phyloP scores from a whole-genome alignment of 2,797 vertebrate genomes.

The Capromys pilorides region DNA sequence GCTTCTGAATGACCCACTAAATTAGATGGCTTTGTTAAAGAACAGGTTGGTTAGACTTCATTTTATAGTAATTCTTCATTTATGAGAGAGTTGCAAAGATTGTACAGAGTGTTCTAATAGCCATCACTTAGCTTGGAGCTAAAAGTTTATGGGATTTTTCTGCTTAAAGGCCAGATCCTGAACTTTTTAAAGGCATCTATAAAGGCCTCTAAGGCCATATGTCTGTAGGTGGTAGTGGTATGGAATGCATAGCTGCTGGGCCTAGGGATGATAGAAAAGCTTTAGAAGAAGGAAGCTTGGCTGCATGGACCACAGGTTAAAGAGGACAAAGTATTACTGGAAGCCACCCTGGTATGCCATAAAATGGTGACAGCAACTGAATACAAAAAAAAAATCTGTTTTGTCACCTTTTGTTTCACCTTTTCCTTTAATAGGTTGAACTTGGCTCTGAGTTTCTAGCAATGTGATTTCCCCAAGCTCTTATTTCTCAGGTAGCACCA shows the following conservation, averaged over 20 bases:
- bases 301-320: not conserved
- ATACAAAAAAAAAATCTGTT: not conserved
- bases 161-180: not conserved
- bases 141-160: not conserved
- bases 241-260: not conserved
- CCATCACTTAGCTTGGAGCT: not conserved
- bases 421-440: not conserved
- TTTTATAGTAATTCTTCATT: conserved; percentile 33
- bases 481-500: not conserved
- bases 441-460: not conserved
- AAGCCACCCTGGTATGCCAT: not conserved
- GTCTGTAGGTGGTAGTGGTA: not conserved
- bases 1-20: not conserved
- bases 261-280: not conserved
- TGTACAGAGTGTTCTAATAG: not conserved
- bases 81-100: not conserved
- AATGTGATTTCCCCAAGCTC: not conserved
- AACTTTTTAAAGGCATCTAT: not conserved
- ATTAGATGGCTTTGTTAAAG: not conserved
- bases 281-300: not conserved
- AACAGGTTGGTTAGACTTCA: not conserved
- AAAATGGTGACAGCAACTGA: not conserved
- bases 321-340: not conserved
- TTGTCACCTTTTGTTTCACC: not conserved
- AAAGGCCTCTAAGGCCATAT: not conserved